Evolutionary conservation across 2,113 vertebrate species (phyloP), one percentile per base, ranked within the genome.

Genomic region (Sarotherodon lohbergeri): DNA sequence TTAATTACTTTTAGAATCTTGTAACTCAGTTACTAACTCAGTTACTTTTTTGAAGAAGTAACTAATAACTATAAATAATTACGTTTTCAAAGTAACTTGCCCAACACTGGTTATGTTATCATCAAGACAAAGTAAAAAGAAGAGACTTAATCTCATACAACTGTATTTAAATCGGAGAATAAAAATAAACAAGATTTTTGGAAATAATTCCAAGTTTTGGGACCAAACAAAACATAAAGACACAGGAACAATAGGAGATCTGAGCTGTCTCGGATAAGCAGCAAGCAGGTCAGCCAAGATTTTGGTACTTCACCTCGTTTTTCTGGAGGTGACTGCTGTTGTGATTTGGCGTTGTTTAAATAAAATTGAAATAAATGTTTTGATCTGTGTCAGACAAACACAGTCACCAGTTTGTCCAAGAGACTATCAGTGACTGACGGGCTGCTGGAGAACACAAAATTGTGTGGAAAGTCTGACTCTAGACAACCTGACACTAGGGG

Each of bases 261-360:
- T 17, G 57, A 16, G 14, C 57, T 32, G 7, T 61, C 57, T 61
- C 8, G 9, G 14, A 61, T 61, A 2, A 61, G 14, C 57, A 32
- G 57, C 0, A 32, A 14, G 27, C 27, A 17, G 14, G 0, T 61
- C 14, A 32, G 57, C 55, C 55, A 4, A 14, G 22, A 57, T 57
- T 14, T 27, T 14, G 55, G 0, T 57, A 7, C 22, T 57, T 57
- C 55, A 27, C 55, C 55, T 57, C 24, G 7, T 57, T 27, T 57
- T 57, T 57, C 12, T 57, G 22, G 55, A 57, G 55, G 24, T 27
- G 55, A 57, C 55, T 14, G 55, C 55, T 14, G 55, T 57, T 57
- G 55, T 57, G 22, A 27, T 14, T 57, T 57, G 6, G 12, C 1
- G 2, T 57, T 14, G 55, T 57, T 27, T 27, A 57, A 57, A 14